Base-by-base conservation (phyloP, 2,797 vertebrate species). In the Aeoliscus strigatus region DNA sequence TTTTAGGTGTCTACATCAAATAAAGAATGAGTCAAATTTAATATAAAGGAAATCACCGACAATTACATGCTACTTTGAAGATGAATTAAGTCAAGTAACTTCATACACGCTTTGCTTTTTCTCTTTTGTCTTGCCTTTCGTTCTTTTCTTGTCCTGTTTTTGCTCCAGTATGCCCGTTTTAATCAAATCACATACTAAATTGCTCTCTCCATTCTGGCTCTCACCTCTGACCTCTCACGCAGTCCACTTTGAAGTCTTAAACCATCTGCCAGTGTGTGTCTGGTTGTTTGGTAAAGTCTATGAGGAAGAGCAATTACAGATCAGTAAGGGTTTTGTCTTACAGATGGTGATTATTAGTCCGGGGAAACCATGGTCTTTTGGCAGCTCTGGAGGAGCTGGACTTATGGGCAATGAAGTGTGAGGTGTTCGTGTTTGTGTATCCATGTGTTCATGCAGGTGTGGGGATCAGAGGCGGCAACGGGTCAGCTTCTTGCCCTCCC, bases 241-340 rank as follows among this genome's bases (percentile, higher is more conserved):
- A 13, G 45, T 36, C 17, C 41, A 14, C 37, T 81, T 79, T 78
- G 62, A 77, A 73, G 55, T 48, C 18, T 28, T 48, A n/a, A n/a
- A n/a, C n/a, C n/a, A n/a, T n/a, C n/a, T n/a, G n/a, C n/a, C n/a
- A n/a, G n/a, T n/a, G n/a, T n/a, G 6, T 33, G 10, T 10, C 47
- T 41, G 54, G 46, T 57, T 80, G 69, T 80, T 80, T 65, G 51
- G 69, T 77, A 72, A 79, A 80, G 75, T 80, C 73, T 80, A 36
- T 52, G 60, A 66, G 63, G 50, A 45, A 46, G 58, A 59, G 38
- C 47, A 37, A 51, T 61, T 13, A 76, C 75, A 80, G 73, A 76
- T 79, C 49, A 13, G 28, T 11, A 55, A n/a, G 65, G 72, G 70
- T 76, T 70, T 59, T 46, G 44, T 48, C 55, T 44, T 43, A 43